Base-by-base conservation (phyloP, 2,888 invertebrate genomes). In the Stegophylla sp. region DNA sequence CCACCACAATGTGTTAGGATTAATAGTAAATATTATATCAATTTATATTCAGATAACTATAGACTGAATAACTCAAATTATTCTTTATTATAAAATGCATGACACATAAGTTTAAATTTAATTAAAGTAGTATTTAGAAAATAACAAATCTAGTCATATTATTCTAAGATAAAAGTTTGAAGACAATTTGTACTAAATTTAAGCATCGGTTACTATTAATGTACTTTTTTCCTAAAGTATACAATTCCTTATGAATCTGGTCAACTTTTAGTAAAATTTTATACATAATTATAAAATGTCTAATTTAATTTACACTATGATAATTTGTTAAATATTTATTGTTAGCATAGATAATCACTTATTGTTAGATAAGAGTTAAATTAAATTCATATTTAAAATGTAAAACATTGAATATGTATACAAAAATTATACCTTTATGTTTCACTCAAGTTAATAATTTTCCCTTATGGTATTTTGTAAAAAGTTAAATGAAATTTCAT, bases 41-140 rank as follows among this genome's bases (percentile, higher is more conserved):
- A 64, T 17, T 64, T 63, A 64, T 75, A 23, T 64, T 64, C 75
- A 75, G 41, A 66, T 64, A 15, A 53, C 64, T 75, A 75, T 53
- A 75, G 64, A 75, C 64, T 66, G 64, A 75, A 64, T 53, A 23
- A 64, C 12, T 64, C 17, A 66, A 64, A 34, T 34, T 34, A 34
- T 7, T 34, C 34, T 34, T 64, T 13, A 51, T 51, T 23, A 64
- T 51, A 34, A 51, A 75, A 41, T 41, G 20, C 10, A 51, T 66
- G 64, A 51, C 64, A 51, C 64, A 23, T 66, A 51, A 53, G 13
- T 53, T n/a, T 51, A 4, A 64, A 64, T 64, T 23, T 75, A 53
- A 75, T 53, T 43, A 75, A 61, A 45, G 20, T 66, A 64, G 26
- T 75, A 64, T 64, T 45, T 75, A 64, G 41, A 64, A 53, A 66